phyloP scores from a whole-genome alignment of 2,888 invertebrate species.

The Acanthoscelides obtectus region DNA sequence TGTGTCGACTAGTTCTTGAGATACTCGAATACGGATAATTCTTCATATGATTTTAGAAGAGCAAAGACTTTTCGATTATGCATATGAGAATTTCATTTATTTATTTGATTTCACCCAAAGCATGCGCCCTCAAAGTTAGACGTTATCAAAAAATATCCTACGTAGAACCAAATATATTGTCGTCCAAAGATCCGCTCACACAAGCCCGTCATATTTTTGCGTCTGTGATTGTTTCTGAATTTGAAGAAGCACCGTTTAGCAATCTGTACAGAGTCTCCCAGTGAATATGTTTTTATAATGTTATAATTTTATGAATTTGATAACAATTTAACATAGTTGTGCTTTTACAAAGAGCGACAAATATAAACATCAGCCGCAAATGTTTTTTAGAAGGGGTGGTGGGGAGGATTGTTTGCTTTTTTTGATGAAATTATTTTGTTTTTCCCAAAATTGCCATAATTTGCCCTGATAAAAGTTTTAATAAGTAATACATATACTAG shows the following conservation, averaged over 20 bases:
- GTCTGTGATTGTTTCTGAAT: background rate
- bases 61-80: no score
- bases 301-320: constrained; percentile 5
- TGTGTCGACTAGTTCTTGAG: no score
- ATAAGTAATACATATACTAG: no score
- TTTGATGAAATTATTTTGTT: background rate
- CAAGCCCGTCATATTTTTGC: background rate
- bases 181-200: background rate
- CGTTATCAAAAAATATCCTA: no score
- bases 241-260: constrained; percentile 16
- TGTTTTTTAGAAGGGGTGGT: background rate
- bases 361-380: background rate
- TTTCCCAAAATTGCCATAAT: no score
- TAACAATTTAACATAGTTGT: background rate
- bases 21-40: no score
- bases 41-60: no score
- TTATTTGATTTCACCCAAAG: no score
- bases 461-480: no score
- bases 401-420: background rate
- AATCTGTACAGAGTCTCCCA: constrained; percentile 16
- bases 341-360: background rate
- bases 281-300: constrained; percentile 10
- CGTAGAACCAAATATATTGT: background rate
- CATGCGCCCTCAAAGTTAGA: no score
- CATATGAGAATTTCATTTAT: no score